These are phyloP conservation scores for Tetragonisca angustula DNA, from an alignment of 2,888 invertebrate species.

Conservation along the genomic window DNA sequence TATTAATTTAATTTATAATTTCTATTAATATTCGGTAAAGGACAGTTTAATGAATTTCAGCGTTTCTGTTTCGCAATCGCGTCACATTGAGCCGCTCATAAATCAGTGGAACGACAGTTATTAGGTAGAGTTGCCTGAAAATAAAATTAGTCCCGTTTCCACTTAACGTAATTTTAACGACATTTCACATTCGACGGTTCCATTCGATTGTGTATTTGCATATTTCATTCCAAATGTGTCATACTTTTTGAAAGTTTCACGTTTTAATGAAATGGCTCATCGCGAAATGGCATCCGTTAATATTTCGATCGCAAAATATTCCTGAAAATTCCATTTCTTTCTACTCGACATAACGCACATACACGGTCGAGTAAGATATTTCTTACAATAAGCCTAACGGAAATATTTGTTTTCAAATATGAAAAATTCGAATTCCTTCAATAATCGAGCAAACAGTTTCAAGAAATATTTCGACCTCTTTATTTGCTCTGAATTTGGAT, in stretches of 20 bases:
- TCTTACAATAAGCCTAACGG: neutral
- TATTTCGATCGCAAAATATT: neutral
- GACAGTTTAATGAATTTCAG: constrained; percentile 8
- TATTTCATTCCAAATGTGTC: neutral
- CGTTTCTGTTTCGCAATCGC: neutral
- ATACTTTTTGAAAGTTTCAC: neutral
- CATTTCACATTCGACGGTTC: neutral
- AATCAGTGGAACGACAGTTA: constrained; percentile 13
- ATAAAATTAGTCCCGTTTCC: constrained; percentile 30
- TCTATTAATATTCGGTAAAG: neutral
- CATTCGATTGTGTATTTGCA: constrained; percentile 8
- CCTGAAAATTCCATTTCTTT: neutral
- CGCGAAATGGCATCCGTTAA: neutral
- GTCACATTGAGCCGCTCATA: constrained; percentile 2
- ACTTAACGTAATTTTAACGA: constrained; percentile 6
- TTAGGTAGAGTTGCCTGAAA: constrained; percentile 8
- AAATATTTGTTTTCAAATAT: neutral
- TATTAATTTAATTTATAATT: neutral
- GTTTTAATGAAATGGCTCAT: neutral
- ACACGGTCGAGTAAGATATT: neutral
- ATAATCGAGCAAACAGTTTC: neutral
- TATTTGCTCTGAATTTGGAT: neutral
- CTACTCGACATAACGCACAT: neutral
- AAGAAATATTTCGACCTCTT: neutral
- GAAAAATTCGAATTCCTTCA: neutral